A percentile compares a stretch with the other conserved stretches of the same genome.
phyloP scores from a whole-genome alignment of 2,888 invertebrate species.

The Cyclophora punctaria region DNA sequence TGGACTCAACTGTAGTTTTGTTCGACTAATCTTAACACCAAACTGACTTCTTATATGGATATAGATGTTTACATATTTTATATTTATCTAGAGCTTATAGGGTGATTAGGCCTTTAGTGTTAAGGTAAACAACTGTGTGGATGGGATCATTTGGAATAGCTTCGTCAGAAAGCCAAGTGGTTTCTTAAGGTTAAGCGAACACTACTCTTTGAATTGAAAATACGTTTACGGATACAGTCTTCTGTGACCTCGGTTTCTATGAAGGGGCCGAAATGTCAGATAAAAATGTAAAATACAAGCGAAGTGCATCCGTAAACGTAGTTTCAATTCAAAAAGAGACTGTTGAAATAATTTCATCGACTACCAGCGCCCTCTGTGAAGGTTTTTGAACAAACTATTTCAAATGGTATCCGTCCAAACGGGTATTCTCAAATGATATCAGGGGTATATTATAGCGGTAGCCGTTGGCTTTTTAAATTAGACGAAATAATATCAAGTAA shows the following conservation, averaged over 20 bases:
- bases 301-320: too few relatives aligned
- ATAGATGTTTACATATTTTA: conserved; percentile 64
- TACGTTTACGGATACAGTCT: too few relatives aligned
- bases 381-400: conserved; percentile 3
- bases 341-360: too few relatives aligned
- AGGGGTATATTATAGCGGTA: conserved; percentile 53
- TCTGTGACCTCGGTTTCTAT: too few relatives aligned
- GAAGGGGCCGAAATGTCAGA: too few relatives aligned
- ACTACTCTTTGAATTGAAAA: too few relatives aligned
- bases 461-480: conserved; percentile 53
- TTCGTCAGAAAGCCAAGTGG: too few relatives aligned
- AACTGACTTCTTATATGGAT: conserved; percentile 46
- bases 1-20: conserved; percentile 55
- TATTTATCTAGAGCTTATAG: conserved; percentile 74
- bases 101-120: conserved; percentile 57
- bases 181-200: too few relatives aligned
- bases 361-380: background rate
- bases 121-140: conserved; percentile 10
- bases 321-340: too few relatives aligned
- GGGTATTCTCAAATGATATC: conserved; percentile 42
- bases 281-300: too few relatives aligned
- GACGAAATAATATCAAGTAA: conserved; percentile 18
- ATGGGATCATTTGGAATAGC: background rate
- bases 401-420: conserved; percentile 14
- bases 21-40: conserved; percentile 57